phyloP scores from a whole-genome alignment of 2,888 invertebrate species.

The Conchocele bisecta region DNA sequence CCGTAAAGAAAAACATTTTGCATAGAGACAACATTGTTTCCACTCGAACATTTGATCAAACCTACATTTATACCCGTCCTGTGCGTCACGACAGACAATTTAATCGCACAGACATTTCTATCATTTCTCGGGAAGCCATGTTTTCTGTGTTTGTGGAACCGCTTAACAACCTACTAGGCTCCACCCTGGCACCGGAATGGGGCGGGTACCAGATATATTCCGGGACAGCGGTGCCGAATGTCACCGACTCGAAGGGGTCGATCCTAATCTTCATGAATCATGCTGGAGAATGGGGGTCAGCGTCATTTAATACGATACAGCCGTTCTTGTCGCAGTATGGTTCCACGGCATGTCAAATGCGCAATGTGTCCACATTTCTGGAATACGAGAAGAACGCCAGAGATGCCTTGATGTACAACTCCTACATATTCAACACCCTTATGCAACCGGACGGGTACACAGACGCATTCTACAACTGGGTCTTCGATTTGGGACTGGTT shows the following conservation, averaged over 20 bases:
- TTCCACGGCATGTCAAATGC: constrained; percentile 7
- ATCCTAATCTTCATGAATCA: constrained; percentile 36
- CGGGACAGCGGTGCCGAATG: not conserved
- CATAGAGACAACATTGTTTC: too few species aligned
- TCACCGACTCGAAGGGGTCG: not conserved
- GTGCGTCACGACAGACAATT: too few species aligned
- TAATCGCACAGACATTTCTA: too few species aligned
- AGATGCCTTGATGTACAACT: constrained; percentile 15
- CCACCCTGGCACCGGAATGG: constrained; percentile 47
- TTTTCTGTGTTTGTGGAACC: too few species aligned
- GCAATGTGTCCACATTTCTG: constrained; percentile 44
- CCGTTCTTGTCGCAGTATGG: constrained; percentile 9
- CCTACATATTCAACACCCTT: constrained; percentile 44
- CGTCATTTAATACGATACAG: constrained; percentile 35
- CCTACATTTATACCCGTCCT: too few species aligned
- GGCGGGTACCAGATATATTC: constrained; percentile 45
- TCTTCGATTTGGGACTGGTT: constrained; percentile 6
- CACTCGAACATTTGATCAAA: too few species aligned
- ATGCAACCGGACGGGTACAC: constrained; percentile 44
- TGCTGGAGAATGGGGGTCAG: constrained; percentile 40
- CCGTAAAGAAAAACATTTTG: too few species aligned
- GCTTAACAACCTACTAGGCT: constrained; percentile 25
- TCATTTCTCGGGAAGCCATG: too few species aligned
- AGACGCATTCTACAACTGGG: constrained; percentile 30
- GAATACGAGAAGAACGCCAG: constrained; percentile 46